These are phyloP conservation scores for Mirounga angustirostris DNA, from an alignment of 2,113 vertebrate genomes.

Conservation along the genomic window DNA sequence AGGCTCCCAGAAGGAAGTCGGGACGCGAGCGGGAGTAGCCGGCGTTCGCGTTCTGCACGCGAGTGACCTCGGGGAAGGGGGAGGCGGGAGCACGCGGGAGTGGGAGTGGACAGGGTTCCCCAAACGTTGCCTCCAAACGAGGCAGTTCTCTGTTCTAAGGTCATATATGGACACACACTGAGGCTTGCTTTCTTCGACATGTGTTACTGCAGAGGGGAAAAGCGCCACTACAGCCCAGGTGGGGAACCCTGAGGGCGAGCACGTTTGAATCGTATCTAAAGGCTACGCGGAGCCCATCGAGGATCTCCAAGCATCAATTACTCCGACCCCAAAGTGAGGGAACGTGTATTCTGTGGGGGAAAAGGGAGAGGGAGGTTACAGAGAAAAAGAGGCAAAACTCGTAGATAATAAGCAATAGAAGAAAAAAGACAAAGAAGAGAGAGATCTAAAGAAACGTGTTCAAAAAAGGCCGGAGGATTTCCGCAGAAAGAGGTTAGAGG, in stretches of 20 bases:
- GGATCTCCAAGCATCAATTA: background rate
- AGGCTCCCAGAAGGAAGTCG: constrained; percentile 60
- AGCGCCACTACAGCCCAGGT: background rate
- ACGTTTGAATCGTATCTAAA: background rate
- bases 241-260: background rate
- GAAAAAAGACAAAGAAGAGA: background rate
- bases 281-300: background rate
- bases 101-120: background rate
- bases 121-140: background rate
- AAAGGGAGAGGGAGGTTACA: background rate
- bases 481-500: background rate
- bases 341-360: fast-evolving
- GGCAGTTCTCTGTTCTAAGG: background rate
- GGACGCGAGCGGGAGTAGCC: background rate
- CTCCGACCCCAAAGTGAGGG: background rate
- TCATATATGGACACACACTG: background rate
- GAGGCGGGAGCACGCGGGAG: background rate
- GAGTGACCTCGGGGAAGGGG: background rate
- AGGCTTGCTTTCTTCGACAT: background rate
- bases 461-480: background rate
- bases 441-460: background rate
- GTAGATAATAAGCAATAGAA: background rate
- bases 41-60: background rate
- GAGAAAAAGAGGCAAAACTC: background rate
- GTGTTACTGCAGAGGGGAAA: background rate